Evolutionary conservation across 2,113 vertebrate genomes (phyloP).

Genomic region (Tragelaphus scriptus): DNA sequence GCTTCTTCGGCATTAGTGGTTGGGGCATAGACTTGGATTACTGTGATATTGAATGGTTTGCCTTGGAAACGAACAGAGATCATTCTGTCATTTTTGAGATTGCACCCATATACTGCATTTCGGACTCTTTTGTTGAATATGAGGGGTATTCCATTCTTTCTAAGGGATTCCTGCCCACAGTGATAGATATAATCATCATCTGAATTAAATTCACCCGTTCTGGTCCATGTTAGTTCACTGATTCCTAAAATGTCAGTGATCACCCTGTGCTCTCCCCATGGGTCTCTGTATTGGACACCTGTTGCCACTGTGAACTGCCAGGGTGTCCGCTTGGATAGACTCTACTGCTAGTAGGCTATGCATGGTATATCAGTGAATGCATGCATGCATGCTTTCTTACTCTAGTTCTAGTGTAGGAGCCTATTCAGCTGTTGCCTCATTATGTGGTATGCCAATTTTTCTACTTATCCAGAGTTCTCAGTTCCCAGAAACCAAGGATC

Average conservation of each 20-base stretch:
- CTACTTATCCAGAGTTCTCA: background rate
- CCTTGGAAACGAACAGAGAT: background rate
- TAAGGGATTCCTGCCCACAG: background rate
- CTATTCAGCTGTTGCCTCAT: background rate
- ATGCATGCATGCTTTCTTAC: background rate
- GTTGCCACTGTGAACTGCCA: background rate
- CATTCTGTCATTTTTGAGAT: background rate
- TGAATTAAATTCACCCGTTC: background rate
- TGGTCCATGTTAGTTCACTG: background rate
- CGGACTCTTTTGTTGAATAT: background rate
- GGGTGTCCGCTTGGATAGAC: fast-evolving
- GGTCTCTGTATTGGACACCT: background rate
- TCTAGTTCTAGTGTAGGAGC: background rate
- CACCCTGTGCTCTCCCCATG: background rate
- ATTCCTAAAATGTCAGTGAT: background rate
- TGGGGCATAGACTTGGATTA: background rate
- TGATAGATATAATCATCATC: background rate
- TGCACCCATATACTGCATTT: background rate
- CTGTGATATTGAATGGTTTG: background rate
- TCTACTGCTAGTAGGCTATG: background rate
- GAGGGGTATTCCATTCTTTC: background rate
- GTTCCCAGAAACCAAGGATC: background rate
- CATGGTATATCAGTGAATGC: background rate
- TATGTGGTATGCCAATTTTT: background rate
- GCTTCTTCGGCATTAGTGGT: background rate